phyloP scores from a whole-genome alignment of 2,888 invertebrate genomes.

The Abscondita cerata region DNA sequence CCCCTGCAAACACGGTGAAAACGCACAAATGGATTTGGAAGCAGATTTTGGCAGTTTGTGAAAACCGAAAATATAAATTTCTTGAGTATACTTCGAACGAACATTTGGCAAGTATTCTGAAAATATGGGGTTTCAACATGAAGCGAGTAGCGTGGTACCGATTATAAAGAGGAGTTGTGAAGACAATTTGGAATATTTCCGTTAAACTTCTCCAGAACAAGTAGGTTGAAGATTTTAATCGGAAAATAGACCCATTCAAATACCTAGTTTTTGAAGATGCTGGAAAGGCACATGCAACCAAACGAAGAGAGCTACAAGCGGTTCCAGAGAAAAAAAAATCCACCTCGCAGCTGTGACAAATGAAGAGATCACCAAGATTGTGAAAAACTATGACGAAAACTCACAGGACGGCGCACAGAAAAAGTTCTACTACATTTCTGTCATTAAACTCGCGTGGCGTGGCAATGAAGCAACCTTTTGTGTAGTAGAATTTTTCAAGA shows the following conservation, averaged over 20 bases:
- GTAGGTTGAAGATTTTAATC: constrained; percentile 15
- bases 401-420: constrained; percentile 48
- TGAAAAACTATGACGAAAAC: constrained; percentile 12
- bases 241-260: constrained; percentile 23
- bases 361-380: constrained; percentile 19
- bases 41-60: neutral
- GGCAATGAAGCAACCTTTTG: constrained; percentile 6
- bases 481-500: constrained; percentile 5
- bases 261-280: constrained; percentile 23
- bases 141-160: constrained; percentile 26
- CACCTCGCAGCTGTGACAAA: constrained; percentile 26
- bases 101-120: constrained; percentile 22
- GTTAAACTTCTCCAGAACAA: neutral
- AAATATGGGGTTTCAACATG: constrained; percentile 36
- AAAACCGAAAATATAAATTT: neutral
- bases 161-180: constrained; percentile 32
- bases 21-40: neutral
- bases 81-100: neutral
- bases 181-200: constrained; percentile 3
- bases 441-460: constrained; percentile 21
- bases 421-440: constrained; percentile 49
- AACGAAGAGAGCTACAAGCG: constrained; percentile 20
- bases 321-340: constrained; percentile 29
- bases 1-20: neutral
- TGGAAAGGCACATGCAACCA: constrained; percentile 23